Evolutionary conservation across 2,113 vertebrate species (phyloP).

Genomic region (Gallinago jamesoni): DNA sequence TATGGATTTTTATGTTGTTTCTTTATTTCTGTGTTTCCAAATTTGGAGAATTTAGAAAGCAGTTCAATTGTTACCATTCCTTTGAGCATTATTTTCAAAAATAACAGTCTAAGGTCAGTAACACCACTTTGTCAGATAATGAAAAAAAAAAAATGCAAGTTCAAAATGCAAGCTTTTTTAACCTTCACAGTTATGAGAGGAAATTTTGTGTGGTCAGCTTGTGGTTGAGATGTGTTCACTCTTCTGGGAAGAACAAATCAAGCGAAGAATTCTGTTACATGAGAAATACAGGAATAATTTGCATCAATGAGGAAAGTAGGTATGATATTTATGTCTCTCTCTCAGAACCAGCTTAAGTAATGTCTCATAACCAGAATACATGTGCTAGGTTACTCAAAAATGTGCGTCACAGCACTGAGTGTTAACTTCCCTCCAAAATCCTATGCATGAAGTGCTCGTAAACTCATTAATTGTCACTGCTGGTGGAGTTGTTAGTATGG

Average conservation of each 20-base stretch:
- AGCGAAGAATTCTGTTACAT: not conserved
- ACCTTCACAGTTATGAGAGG: not conserved
- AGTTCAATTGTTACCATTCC: not conserved
- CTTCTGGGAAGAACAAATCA: not conserved
- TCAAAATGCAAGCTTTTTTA: not conserved
- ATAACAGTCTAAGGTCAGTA: not conserved
- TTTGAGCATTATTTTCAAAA: not conserved
- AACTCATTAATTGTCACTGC: slow-evolving; percentile 6
- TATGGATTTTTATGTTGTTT: not conserved
- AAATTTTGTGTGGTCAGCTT: not conserved
- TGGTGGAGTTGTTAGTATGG: not conserved
- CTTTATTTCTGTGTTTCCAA: not conserved
- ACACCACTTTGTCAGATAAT: not conserved
- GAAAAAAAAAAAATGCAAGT: not conserved
- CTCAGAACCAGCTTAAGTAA: not conserved
- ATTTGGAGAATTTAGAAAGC: not conserved
- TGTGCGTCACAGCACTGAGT: not conserved
- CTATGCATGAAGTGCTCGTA: not conserved
- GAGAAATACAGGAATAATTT: not conserved
- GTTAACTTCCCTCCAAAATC: not conserved
- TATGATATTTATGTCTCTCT: not conserved
- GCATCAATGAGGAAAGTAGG: not conserved
- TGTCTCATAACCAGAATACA: slow-evolving; percentile 5
- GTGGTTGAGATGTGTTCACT: not conserved
- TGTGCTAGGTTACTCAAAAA: slow-evolving; percentile 8